Percentiles rank a stretch among this genome's conserved stretches.
Conservation (phyloP, 2,797 vertebrate species). For the Chrysocyon brachyurus region DNA sequence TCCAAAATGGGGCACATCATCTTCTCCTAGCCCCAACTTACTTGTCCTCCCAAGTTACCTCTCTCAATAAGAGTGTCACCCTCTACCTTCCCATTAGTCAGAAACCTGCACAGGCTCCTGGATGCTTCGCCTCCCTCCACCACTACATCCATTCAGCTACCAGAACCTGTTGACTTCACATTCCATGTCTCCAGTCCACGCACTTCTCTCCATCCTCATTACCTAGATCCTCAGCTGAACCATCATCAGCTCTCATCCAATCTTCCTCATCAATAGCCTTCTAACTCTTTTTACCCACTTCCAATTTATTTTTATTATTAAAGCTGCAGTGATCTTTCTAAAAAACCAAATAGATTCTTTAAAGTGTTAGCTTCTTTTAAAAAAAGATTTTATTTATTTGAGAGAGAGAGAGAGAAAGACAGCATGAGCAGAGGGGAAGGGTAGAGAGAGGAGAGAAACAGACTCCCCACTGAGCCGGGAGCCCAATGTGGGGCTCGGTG, state of each 20-base stretch:
- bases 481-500: no score
- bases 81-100: neutral
- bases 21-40: neutral
- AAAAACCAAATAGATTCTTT: neutral
- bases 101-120: neutral
- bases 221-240: neutral
- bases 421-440: neutral
- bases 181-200: neutral
- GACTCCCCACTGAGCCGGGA: no score
- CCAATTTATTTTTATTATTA: neutral
- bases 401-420: neutral
- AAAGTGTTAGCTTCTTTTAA: neutral
- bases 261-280: neutral
- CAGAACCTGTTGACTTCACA: neutral
- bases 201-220: neutral
- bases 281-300: neutral
- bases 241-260: neutral
- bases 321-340: neutral
- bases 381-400: neutral
- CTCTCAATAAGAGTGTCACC: neutral
- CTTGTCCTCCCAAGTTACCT: neutral
- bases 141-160: accelerated
- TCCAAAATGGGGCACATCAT: neutral
- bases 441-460: neutral
- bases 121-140: neutral